Base-by-base conservation (phyloP, 2,797 vertebrate genomes). In the Gouania willdenowi region DNA sequence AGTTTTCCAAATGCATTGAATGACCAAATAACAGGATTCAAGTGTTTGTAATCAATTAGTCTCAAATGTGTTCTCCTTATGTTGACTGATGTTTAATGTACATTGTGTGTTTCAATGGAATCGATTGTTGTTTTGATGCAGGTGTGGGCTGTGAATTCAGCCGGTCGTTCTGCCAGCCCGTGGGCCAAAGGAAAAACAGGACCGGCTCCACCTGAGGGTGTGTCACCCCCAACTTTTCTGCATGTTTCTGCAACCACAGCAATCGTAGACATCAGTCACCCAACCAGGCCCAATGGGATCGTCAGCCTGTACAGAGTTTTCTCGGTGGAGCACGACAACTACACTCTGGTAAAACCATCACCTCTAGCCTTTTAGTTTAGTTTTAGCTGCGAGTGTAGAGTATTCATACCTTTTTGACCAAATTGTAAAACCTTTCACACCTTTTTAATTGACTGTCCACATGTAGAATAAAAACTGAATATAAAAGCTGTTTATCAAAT, bases 81-180 rank as follows among this genome's bases (percentile, higher is more conserved):
- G n/a, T n/a, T 12, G 16, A 27, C 3, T 5, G 33, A 27, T 48
- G 9, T 29, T 33, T 31, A n/a, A n/a, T n/a, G n/a, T n/a, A n/a
- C n/a, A n/a, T n/a, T n/a, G n/a, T n/a, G n/a, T n/a, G n/a, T n/a
- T n/a, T n/a, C n/a, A n/a, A n/a, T n/a, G n/a, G n/a, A n/a, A n/a
- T n/a, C n/a, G n/a, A n/a, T n/a, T n/a, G n/a, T n/a, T 4, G 4
- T 58, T 59, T 31, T 65, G 27, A 38, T 5, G 1, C 71, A 98
- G 94, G 91, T 98, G 54, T 90, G 89, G 86, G 88, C 90, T 0
- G 89, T 93, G 25, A 98, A 97, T 69, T 91, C 89, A 0, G 93
- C 81, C 0, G 95, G 94, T 8, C 87, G 56, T 35, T 66, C 81
- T 0, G 50, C 81, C 0, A 95, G 94, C 18, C 43, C 54, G 1